Evolutionary conservation across 1,140 invertebrate genomes (phyloP).

Genomic region (Drosophila orosa): DNA sequence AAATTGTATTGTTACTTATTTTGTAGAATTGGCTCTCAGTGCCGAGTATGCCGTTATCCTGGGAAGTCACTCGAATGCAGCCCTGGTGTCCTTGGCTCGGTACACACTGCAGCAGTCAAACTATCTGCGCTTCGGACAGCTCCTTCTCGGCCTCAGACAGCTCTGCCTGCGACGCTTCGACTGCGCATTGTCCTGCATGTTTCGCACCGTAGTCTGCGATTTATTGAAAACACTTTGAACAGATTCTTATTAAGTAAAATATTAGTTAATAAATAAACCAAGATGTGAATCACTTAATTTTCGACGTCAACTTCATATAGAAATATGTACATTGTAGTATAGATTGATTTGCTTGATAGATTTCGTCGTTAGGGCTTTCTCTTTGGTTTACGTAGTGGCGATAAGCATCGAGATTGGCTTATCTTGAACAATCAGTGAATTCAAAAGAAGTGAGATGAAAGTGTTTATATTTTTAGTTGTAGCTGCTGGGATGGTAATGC

Average conservation of each 20-base stretch:
- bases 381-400: too few species aligned
- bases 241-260: background rate
- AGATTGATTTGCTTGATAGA: too few species aligned
- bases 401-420: too few species aligned
- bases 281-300: background rate
- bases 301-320: background rate
- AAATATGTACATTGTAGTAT: too few species aligned
- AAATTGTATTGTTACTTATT: too few species aligned
- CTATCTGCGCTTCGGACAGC: slow-evolving; percentile 75
- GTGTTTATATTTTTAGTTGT: too few species aligned
- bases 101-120: slow-evolving; percentile 77
- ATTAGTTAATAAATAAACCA: background rate
- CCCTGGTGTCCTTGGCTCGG: slow-evolving; percentile 69
- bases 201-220: slow-evolving; percentile 72
- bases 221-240: slow-evolving; percentile 64
- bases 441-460: too few species aligned
- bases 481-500: too few species aligned
- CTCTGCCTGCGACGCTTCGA: slow-evolving; percentile 72
- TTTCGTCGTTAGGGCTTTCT: too few species aligned
- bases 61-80: slow-evolving; percentile 68
- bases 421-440: too few species aligned
- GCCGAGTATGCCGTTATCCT: slow-evolving; percentile 62
- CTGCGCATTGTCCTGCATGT: slow-evolving; percentile 67
- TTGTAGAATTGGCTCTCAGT: slow-evolving; percentile 68
- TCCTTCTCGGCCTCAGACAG: slow-evolving; percentile 72